Percentiles rank a stretch among this genome's conserved stretches.
Evolutionary conservation across 2,113 vertebrate genomes (phyloP).

Genomic region (Aplodontia rufa): DNA sequence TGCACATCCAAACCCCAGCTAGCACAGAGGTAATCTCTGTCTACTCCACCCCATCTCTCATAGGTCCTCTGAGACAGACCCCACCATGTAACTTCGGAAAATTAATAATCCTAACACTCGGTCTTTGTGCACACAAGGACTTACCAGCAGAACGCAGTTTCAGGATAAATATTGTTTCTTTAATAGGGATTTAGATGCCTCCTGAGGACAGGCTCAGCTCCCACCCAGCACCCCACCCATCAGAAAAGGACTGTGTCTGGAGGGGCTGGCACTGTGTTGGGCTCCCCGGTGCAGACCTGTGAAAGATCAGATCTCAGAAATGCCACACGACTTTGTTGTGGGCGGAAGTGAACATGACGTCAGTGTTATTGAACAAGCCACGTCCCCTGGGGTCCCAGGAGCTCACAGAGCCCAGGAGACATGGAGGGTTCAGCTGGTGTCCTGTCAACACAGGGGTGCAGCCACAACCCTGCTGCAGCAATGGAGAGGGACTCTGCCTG

Average conservation of each 20-base stretch:
- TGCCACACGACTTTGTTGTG: not conserved
- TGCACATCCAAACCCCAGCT: not conserved
- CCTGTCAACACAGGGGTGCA: not conserved
- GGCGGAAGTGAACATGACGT: not conserved
- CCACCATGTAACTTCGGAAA: not conserved
- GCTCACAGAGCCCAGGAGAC: not conserved
- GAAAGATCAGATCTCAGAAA: not conserved
- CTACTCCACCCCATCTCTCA: not conserved
- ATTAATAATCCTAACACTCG: conserved; percentile 17
- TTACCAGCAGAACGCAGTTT: conserved; percentile 17
- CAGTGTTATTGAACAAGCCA: not conserved
- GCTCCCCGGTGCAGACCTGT: not conserved
- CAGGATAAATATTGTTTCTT: not conserved
- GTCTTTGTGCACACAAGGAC: not conserved
- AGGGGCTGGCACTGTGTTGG: not conserved
- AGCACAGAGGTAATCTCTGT: not conserved
- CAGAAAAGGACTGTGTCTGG: not conserved
- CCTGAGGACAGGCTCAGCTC: not conserved
- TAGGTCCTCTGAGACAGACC: not conserved
- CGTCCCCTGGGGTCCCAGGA: not conserved
- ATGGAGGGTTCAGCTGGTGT: not conserved
- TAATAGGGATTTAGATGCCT: not conserved
- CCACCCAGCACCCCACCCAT: not conserved
- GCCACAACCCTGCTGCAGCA: not conserved
- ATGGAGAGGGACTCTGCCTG: rapidly evolving